Evolutionary conservation across 2,888 invertebrate genomes (phyloP).

Genomic region (Thysanoteuthis rhombus): DNA sequence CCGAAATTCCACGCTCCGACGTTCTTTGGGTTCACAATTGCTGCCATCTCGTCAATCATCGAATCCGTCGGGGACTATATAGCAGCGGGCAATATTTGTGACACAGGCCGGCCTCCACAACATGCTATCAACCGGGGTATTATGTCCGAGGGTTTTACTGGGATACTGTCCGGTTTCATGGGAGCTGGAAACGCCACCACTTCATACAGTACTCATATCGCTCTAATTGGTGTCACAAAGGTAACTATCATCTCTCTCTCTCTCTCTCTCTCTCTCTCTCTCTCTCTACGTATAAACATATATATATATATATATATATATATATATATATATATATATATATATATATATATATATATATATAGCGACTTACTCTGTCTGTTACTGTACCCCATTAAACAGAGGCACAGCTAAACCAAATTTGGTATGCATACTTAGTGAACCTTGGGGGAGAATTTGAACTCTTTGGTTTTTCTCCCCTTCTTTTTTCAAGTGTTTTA

Average conservation of each 20-base stretch:
- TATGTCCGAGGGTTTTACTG: conserved; percentile 50
- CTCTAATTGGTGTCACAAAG: conserved; percentile 41
- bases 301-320: neutral
- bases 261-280: too few relatives aligned
- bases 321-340: too few relatives aligned
- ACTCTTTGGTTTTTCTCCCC: too few relatives aligned
- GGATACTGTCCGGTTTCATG: conserved; percentile 50
- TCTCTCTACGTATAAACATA: too few relatives aligned
- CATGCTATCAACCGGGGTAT: conserved; percentile 57
- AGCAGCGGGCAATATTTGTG: conserved; percentile 45
- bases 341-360: too few relatives aligned
- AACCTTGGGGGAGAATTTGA: too few relatives aligned
- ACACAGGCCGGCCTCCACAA: conserved; percentile 44
- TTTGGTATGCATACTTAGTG: too few relatives aligned
- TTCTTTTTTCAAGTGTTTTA: too few relatives aligned
- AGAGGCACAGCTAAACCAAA: too few relatives aligned
- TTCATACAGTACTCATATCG: conserved; percentile 50
- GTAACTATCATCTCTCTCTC: conserved; percentile 32
- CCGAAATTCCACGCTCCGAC: conserved; percentile 48
- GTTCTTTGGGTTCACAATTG: conserved; percentile 49
- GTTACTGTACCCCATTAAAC: too few relatives aligned
- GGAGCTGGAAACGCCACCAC: conserved; percentile 56
- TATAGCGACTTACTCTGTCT: too few relatives aligned
- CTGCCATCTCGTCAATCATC: conserved; percentile 48
- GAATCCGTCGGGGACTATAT: conserved; percentile 57